phyloP scores from a whole-genome alignment of 2,797 vertebrate species.

The Argya squamiceps region DNA sequence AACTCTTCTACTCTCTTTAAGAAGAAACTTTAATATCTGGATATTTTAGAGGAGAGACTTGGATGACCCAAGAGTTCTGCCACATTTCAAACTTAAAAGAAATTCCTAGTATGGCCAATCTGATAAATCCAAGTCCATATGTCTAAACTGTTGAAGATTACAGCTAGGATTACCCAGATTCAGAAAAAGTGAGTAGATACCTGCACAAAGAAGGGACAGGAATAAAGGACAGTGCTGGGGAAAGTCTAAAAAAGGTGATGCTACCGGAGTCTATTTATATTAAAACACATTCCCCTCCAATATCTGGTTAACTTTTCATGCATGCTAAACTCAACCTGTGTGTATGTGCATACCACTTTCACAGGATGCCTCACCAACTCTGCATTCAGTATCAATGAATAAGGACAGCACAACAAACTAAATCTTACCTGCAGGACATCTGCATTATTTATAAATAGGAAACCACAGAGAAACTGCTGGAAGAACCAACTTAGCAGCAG shows the following conservation, averaged over 20 bases:
- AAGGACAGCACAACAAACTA: background rate
- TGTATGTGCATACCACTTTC: background rate
- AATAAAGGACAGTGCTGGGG: background rate
- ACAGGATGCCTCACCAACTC: background rate
- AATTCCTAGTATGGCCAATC: background rate
- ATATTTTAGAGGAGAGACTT: background rate
- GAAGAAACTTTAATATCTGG: background rate
- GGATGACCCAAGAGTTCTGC: background rate
- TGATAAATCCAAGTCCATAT: background rate
- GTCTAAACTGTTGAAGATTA: background rate
- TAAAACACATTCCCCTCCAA: background rate
- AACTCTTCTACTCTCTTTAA: background rate
- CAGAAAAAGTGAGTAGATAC: background rate
- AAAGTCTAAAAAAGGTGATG: background rate
- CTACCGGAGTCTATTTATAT: background rate
- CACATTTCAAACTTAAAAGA: background rate
- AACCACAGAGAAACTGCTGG: background rate
- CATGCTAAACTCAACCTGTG: background rate
- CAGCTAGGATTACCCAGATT: background rate
- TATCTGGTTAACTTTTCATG: background rate
- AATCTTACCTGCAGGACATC: background rate
- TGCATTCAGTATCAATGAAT: background rate
- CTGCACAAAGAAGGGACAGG: background rate
- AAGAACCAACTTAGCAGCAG: background rate
- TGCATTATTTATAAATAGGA: background rate